Evolutionary conservation across 2,113 vertebrate species (phyloP), one percentile per base, ranked within the genome.

Genomic region (Scomber japonicus): DNA sequence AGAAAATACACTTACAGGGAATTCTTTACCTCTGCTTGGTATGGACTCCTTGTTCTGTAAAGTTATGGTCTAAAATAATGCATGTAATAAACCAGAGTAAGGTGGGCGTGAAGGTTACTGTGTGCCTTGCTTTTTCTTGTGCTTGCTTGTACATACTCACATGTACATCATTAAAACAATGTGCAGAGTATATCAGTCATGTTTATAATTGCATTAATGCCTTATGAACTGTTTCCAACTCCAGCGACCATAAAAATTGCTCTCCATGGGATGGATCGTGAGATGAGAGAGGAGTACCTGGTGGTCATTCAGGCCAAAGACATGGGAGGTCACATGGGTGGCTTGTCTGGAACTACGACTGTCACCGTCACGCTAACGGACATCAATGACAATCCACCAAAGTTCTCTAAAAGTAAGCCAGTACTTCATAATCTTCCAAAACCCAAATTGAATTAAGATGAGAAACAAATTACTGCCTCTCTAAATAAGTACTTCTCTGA

Each of bases 301-400:
- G 97, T 99, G 11, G 98, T 99, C 78, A 99, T 99, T 78, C 98
- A 99, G 93, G 98, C 98, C 72, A 99, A 99, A 92, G 98, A 99
- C 91, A 99, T 99, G 98, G 98, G 98, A 66, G 98, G 98, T 82
- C 98, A 99, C 82, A 99, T 98, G 89, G 98, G 98, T 0, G 98
- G 98, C 72, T 93, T 99, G 67, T 99, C 98, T 45, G 98, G 98
- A 82, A 99, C 98, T 0, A 99, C 98, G 0, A 99, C 98, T 0
- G 96, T 99, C 72, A 99, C 97, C 3, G 96, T 99, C 83, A 98
- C 96, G 0, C 96, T 99, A 16, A 97, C 96, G 0, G 98, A 99
- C 80, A 96, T 99, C 71, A 99, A 99, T 50, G 98, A 99, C 94
- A 99, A 99, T 91, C 97, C 98, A 50, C 98, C 98, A 4, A 99